phyloP scores from a whole-genome alignment of 2,888 invertebrate species.

The Nasonovia ribisnigri region DNA sequence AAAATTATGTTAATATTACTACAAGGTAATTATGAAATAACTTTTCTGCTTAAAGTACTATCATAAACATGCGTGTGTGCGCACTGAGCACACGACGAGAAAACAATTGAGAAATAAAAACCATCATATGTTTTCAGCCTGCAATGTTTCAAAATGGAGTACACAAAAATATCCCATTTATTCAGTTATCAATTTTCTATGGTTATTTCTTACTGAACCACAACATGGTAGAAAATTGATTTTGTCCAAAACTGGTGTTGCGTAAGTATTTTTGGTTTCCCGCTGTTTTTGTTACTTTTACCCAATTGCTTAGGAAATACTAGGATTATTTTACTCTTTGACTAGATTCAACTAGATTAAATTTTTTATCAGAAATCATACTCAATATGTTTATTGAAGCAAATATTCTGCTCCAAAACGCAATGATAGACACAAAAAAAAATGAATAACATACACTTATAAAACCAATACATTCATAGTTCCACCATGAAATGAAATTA shows the following conservation, averaged over 20 bases:
- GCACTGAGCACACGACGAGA: accelerated
- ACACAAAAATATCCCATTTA: neutral
- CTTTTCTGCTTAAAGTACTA: neutral
- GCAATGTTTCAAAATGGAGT: neutral
- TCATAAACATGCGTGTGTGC: neutral
- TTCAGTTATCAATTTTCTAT: neutral
- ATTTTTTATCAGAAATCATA: neutral
- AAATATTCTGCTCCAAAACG: neutral
- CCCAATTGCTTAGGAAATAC: neutral
- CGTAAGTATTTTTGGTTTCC: neutral
- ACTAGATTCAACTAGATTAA: neutral
- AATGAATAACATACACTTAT: neutral
- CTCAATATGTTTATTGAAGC: neutral
- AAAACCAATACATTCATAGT: neutral
- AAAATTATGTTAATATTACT: neutral
- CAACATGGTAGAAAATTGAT: neutral
- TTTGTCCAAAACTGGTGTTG: neutral
- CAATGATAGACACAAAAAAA: neutral
- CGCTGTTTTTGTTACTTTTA: neutral
- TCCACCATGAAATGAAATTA: neutral
- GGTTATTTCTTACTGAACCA: neutral
- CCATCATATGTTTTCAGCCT: neutral
- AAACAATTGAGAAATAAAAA: neutral
- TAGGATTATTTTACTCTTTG: neutral
- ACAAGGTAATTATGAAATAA: neutral